These are phyloP conservation scores for Montipora foliosa DNA, from an alignment of 64 coral and sea anemone genomes.

Conservation along the genomic window DNA sequence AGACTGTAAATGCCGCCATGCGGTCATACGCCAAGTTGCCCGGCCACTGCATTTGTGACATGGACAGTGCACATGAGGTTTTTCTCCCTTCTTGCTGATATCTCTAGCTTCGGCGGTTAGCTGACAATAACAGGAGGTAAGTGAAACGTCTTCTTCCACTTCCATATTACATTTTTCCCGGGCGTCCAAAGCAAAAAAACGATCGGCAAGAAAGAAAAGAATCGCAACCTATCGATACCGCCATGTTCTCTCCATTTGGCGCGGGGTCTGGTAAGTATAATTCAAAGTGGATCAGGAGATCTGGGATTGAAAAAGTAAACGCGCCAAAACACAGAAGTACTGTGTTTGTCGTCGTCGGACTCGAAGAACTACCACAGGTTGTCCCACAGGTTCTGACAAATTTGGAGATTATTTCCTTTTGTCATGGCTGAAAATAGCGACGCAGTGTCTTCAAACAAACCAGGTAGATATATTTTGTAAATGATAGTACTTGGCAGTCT, in stretches of 20 bases:
- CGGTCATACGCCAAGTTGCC: not conserved
- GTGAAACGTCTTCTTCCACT: not conserved
- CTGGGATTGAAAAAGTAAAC: not conserved
- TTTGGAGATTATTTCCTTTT: not conserved
- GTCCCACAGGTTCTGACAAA: not conserved
- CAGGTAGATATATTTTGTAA: no score
- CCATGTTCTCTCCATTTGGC: not conserved
- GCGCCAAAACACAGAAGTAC: no score
- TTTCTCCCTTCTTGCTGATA: not conserved
- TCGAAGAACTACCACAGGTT: not conserved
- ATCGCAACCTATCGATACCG: not conserved
- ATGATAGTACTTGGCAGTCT: no score
- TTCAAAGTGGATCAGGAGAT: not conserved
- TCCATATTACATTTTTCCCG: not conserved
- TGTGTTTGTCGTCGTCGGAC: no score
- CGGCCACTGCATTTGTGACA: not conserved
- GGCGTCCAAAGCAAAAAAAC: not conserved
- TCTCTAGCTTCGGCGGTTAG: not conserved
- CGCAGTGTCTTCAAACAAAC: no score
- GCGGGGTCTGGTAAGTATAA: not conserved
- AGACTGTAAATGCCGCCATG: not conserved
- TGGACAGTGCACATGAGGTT: not conserved
- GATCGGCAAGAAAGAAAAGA: not conserved
- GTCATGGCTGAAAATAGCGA: not conserved
- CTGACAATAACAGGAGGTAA: not conserved